phyloP scores from a whole-genome alignment of 2,888 invertebrate species.

The Xanthia togata region DNA sequence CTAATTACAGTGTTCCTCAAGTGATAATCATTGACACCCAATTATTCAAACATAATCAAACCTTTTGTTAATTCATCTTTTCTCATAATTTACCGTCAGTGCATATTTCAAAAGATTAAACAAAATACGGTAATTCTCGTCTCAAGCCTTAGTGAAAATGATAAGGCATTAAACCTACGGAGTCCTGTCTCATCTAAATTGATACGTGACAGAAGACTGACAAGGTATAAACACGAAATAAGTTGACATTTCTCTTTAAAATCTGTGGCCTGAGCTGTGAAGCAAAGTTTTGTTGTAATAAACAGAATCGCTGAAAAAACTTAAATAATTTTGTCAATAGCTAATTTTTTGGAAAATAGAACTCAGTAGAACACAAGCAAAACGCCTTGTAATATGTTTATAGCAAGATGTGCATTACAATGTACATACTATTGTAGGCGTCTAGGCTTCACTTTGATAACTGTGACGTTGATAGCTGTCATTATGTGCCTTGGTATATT shows the following conservation, averaged over 20 bases:
- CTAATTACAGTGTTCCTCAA: not conserved
- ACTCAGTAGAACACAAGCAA: no score
- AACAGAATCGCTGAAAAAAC: not conserved
- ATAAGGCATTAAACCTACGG: conserved; percentile 55
- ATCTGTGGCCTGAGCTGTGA: not conserved
- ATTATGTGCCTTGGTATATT: not conserved
- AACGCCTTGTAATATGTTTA: not conserved
- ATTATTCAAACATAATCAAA: conserved; percentile 51
- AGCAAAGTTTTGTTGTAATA: not conserved
- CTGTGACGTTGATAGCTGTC: not conserved
- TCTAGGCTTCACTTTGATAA: not conserved
- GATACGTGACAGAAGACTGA: conserved; percentile 37
- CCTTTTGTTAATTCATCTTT: conserved; percentile 68
- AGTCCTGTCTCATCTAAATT: conserved; percentile 50
- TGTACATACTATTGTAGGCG: not conserved
- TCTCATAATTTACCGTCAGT: conserved; percentile 68
- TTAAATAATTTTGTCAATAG: not conserved
- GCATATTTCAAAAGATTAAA: conserved; percentile 74
- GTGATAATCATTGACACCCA: conserved; percentile 47
- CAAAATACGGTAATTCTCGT: conserved; percentile 67
- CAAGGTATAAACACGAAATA: conserved; percentile 16
- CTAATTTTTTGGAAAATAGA: not conserved
- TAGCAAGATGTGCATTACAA: not conserved
- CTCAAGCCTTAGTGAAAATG: conserved; percentile 55
- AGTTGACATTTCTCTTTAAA: conserved; percentile 17